These are phyloP conservation scores for Dryomyza anilis DNA, from an alignment of 2,888 invertebrate species.

Conservation along the genomic window DNA sequence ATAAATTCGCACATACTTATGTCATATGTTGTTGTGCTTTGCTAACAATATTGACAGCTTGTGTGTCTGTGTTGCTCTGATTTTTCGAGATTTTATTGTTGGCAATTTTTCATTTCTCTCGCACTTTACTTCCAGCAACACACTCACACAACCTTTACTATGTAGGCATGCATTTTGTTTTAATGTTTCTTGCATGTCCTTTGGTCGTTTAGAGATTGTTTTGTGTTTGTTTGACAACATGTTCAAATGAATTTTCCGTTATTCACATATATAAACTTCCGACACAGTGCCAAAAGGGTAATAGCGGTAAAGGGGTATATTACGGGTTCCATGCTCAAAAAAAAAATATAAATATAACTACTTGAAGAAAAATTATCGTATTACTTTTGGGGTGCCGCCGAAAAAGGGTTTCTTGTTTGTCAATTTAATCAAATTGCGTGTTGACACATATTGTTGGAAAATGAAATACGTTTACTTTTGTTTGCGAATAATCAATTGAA, in stretches of 20 bases:
- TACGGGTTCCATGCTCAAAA: too few species aligned
- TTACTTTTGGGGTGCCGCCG: neutral
- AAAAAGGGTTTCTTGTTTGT: slow-evolving; percentile 34
- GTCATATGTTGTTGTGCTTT: slow-evolving; percentile 42
- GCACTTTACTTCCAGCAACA: neutral
- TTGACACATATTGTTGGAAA: slow-evolving; percentile 20
- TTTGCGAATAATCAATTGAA: slow-evolving; percentile 8
- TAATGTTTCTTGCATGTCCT: slow-evolving; percentile 25
- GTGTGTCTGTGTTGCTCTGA: slow-evolving; percentile 11
- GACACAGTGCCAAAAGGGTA: too few species aligned
- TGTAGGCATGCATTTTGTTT: slow-evolving; percentile 9
- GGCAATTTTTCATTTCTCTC: neutral
- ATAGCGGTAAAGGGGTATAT: too few species aligned
- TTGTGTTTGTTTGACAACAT: slow-evolving; percentile 33
- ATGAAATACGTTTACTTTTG: neutral
- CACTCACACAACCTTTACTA: neutral
- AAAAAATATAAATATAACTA: too few species aligned
- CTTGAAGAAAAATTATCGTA: slow-evolving; percentile 5
- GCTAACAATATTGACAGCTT: slow-evolving; percentile 25
- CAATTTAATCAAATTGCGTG: slow-evolving; percentile 34
- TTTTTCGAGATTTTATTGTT: slow-evolving; percentile 10
- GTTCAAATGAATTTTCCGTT: slow-evolving; percentile 30
- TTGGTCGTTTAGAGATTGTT: slow-evolving; percentile 35
- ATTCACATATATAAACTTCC: neutral
- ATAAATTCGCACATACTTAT: slow-evolving; percentile 54